Conservation (phyloP, 2,888 invertebrate genomes). For the Erpobdella octoculata region DNA sequence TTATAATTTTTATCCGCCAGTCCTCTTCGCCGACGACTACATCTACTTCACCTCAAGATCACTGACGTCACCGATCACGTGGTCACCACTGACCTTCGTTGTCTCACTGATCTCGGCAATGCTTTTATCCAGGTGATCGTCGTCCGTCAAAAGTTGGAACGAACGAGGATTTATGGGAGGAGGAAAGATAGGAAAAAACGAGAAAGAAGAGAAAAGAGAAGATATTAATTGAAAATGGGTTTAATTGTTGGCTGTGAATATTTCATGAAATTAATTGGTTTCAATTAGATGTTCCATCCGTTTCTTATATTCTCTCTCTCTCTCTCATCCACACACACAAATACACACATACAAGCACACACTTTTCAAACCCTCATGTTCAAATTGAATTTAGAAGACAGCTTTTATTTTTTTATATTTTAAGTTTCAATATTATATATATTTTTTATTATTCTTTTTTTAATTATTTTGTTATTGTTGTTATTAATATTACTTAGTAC, state of each 20-base stretch:
- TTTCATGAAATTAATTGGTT: neutral
- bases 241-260: neutral
- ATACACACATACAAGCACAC: too few species aligned
- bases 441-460: too few species aligned
- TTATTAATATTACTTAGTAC: too few species aligned
- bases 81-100: neutral
- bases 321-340: too few species aligned
- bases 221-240: neutral
- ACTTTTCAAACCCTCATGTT: too few species aligned
- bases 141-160: too few species aligned
- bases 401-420: too few species aligned
- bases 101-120: neutral
- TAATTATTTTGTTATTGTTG: too few species aligned
- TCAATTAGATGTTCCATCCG: too few species aligned
- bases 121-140: neutral
- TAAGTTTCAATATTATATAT: too few species aligned
- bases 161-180: neutral
- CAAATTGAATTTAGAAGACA: too few species aligned
- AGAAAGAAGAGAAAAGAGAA: neutral
- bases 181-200: neutral
- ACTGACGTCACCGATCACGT: neutral
- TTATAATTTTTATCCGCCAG: neutral
- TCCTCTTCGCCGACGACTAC: neutral
- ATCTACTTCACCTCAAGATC: neutral
- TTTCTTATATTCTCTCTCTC: too few species aligned